Conservation (phyloP, 1,140 invertebrate species). For the Trichomalopsis sarcophagae region DNA sequence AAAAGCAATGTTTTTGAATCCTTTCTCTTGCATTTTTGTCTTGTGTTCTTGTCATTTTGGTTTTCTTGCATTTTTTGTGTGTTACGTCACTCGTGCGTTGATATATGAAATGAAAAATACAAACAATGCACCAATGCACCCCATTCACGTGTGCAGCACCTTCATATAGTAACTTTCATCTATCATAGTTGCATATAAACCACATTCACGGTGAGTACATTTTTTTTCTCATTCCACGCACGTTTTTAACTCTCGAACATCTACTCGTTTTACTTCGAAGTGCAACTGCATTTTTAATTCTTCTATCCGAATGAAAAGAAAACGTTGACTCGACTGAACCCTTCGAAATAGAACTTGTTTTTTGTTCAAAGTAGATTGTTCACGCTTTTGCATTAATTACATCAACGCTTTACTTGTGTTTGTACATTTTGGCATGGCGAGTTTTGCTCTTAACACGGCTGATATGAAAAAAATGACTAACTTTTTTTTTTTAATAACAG, state of each 20-base stretch:
- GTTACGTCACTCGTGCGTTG: slow-evolving; percentile 44
- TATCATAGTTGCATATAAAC: slow-evolving; percentile 64
- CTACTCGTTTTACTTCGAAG: slow-evolving; percentile 32
- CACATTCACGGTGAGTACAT: slow-evolving; percentile 69
- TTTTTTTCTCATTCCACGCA: slow-evolving; percentile 64
- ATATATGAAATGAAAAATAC: slow-evolving; percentile 55
- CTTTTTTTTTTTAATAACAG: not conserved
- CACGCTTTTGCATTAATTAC: slow-evolving; percentile 50
- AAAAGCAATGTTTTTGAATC: not conserved
- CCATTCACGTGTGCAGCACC: slow-evolving; percentile 60
- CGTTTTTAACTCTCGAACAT: not conserved
- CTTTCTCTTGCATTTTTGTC: not conserved
- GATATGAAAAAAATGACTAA: slow-evolving; percentile 37
- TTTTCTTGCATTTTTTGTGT: slow-evolving; percentile 44
- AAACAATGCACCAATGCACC: slow-evolving; percentile 55
- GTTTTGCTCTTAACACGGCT: slow-evolving; percentile 26
- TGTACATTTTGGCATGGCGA: slow-evolving; percentile 11
- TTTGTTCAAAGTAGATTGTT: slow-evolving; percentile 45
- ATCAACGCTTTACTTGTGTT: not conserved
- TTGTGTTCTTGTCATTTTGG: not conserved
- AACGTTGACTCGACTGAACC: no score
- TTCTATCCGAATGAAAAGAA: not conserved
- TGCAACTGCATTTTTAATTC: not conserved
- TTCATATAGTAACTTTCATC: slow-evolving; percentile 63
- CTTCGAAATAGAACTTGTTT: slow-evolving; percentile 34